A percentile compares a stretch with the other conserved stretches of the same genome.
These are phyloP conservation scores for Apotomis capreana DNA, from an alignment of 2,888 invertebrate species.

Conservation along the genomic window DNA sequence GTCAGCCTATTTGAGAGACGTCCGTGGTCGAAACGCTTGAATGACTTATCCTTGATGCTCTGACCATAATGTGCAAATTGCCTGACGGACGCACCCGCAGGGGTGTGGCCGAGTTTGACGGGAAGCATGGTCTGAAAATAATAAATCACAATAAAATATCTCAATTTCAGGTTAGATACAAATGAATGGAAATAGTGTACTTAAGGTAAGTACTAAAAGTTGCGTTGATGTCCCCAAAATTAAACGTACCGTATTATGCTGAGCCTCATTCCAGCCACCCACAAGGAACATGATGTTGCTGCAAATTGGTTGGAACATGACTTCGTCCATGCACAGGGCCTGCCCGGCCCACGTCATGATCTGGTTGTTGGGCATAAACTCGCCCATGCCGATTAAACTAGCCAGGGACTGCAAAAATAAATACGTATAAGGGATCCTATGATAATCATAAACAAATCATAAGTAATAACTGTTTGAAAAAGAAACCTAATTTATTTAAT, in stretches of 20 bases:
- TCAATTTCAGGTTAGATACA: no score
- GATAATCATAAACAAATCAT: background rate
- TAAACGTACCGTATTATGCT: conserved; percentile 74
- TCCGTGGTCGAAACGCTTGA: conserved; percentile 85
- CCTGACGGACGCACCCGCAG: conserved; percentile 87
- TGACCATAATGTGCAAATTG: conserved; percentile 90
- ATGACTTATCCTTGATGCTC: conserved; percentile 77
- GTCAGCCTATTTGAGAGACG: conserved; percentile 72
- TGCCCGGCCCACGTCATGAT: conserved; percentile 80
- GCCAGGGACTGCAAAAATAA: conserved; percentile 59
- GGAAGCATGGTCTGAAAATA: conserved; percentile 85
- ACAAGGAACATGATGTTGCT: conserved; percentile 86
- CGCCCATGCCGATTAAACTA: conserved; percentile 80
- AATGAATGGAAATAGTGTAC: no score
- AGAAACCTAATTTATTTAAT: no score
- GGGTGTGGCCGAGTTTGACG: conserved; percentile 85
- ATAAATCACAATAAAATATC: background rate
- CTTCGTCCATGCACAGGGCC: conserved; percentile 81
- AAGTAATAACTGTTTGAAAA: background rate
- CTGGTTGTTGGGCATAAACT: conserved; percentile 85
- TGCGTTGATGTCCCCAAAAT: no score
- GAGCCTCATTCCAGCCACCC: conserved; percentile 83
- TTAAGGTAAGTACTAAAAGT: no score
- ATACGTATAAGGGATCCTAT: background rate
- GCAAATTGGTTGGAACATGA: conserved; percentile 84